These are phyloP conservation scores for Akabosia matsudoensis DNA, from an alignment of 1,140 invertebrate species.

Conservation along the genomic window DNA sequence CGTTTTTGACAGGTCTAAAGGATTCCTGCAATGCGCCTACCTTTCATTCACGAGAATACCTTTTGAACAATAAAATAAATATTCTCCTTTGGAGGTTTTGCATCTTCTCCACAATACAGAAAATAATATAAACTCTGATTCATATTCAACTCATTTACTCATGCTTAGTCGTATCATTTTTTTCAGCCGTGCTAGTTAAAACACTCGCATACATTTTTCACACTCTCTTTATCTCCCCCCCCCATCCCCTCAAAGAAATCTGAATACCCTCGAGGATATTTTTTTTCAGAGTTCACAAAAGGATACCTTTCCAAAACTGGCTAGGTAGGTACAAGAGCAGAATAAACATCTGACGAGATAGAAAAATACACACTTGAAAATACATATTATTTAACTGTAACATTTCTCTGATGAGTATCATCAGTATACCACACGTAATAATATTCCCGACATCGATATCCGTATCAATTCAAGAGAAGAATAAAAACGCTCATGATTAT, in stretches of 20 bases:
- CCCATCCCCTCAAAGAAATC: background rate
- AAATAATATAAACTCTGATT: too few species aligned
- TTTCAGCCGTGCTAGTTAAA: too few species aligned
- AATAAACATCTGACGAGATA: background rate
- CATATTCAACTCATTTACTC: background rate
- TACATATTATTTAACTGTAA: background rate
- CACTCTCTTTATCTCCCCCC: background rate
- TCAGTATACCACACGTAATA: too few species aligned
- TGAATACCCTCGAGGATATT: too few species aligned
- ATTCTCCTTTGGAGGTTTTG: slow-evolving; percentile 3
- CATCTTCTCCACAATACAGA: background rate
- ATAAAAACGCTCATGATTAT: background rate
- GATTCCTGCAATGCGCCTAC: background rate
- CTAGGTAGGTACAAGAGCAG: background rate
- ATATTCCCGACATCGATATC: too few species aligned
- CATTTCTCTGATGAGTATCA: too few species aligned
- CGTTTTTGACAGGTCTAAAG: too few species aligned
- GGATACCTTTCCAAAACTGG: background rate
- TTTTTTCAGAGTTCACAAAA: too few species aligned
- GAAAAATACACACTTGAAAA: background rate
- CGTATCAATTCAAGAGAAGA: background rate
- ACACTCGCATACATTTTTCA: too few species aligned
- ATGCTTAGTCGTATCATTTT: too few species aligned
- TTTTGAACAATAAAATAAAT: background rate
- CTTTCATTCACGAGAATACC: background rate